A percentile compares a stretch with the other conserved stretches of the same genome.
These are phyloP conservation scores for Rhabditoides inermis DNA, from an alignment of 2,888 invertebrate species.

Conservation along the genomic window DNA sequence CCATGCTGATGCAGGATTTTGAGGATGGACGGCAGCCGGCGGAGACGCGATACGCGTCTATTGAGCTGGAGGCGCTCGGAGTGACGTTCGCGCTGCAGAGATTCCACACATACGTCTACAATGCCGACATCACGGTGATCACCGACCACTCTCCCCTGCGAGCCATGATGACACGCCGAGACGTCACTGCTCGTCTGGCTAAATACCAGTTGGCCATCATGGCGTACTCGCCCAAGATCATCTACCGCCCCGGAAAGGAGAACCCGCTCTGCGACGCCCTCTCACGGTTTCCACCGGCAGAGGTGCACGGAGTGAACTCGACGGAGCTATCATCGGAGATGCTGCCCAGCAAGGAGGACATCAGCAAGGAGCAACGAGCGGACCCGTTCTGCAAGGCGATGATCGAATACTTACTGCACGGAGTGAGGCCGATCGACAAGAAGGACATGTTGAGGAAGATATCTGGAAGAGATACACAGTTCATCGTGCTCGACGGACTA, in stretches of 20 bases:
- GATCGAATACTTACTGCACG: no score
- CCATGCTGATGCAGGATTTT: constrained; percentile 8
- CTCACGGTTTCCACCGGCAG: no score
- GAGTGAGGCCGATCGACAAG: no score
- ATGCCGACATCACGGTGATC: constrained; percentile 6
- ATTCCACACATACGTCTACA: constrained; percentile 15
- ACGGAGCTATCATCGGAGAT: no score
- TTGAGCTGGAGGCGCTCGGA: constrained; percentile 18
- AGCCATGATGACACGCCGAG: constrained; percentile 6
- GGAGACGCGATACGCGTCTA: constrained; percentile 11
- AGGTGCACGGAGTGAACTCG: no score
- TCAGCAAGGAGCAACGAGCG: no score
- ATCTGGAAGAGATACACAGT: no score
- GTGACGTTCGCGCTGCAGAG: constrained; percentile 7
- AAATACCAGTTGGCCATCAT: constrained; percentile 12
- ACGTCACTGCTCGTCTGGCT: constrained; percentile 11
- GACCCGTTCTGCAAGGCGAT: no score
- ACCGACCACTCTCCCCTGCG: constrained; percentile 15
- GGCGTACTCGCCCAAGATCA: constrained; percentile 17
- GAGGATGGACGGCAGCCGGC: constrained; percentile 4
- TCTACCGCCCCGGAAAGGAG: constrained; percentile 20
- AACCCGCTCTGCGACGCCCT: constrained; percentile 24
- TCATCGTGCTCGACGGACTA: no score
- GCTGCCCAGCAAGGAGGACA: no score
- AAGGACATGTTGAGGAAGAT: no score